Conservation (phyloP, 2,888 invertebrate species). For the Campopleginae sp. region DNA sequence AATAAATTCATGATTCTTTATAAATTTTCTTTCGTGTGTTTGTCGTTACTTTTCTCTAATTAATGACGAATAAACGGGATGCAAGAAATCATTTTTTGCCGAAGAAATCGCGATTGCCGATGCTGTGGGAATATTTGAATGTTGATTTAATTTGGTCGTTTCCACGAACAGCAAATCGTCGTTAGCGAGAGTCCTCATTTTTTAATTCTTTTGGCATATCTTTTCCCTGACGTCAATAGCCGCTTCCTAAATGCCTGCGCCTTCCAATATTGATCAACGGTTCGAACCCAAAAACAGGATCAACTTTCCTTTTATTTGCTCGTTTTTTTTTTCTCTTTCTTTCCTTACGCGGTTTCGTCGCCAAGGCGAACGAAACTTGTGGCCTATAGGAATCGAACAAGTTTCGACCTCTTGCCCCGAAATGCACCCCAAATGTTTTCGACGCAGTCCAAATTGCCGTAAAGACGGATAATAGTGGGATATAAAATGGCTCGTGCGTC, state of each 20-base stretch:
- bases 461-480: neutral
- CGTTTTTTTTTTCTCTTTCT: neutral
- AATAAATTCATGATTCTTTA: neutral
- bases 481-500: neutral
- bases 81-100: neutral
- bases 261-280: neutral
- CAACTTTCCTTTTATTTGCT: neutral
- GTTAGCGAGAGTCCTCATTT: neutral
- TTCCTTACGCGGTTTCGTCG: neutral
- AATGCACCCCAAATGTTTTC: neutral
- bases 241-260: neutral
- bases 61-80: too few species aligned
- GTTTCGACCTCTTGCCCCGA: neutral
- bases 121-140: neutral
- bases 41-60: neutral
- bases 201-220: neutral
- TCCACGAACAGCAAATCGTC: conserved; percentile 6
- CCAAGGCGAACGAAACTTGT: neutral
- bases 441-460: neutral
- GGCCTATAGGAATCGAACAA: neutral
- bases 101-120: too few species aligned
- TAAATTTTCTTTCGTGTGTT: neutral
- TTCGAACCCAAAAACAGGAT: neutral
- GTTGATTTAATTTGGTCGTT: neutral
- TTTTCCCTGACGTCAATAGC: conserved; percentile 9